Evolutionary conservation across 2,113 vertebrate genomes (phyloP).

Genomic region (Muntiacus reevesi): DNA sequence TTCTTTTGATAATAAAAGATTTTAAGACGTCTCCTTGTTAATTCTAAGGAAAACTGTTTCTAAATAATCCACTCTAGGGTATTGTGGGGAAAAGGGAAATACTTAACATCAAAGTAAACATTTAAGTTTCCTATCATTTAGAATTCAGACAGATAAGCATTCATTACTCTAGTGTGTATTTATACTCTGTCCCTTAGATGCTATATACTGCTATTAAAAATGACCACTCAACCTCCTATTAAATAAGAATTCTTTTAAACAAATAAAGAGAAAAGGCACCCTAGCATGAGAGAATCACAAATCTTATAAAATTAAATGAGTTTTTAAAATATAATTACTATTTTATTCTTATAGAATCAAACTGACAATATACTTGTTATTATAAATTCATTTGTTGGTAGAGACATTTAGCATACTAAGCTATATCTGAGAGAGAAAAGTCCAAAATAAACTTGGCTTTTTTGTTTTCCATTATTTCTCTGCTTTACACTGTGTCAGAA

Average conservation of each 20-base stretch:
- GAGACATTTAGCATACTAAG: background rate
- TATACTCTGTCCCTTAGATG: background rate
- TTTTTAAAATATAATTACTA: background rate
- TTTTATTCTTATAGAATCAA: conserved; percentile 21
- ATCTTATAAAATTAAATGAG: background rate
- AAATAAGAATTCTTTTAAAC: background rate
- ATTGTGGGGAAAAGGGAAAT: background rate
- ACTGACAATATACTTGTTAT: background rate
- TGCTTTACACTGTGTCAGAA: background rate
- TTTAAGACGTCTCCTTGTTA: background rate
- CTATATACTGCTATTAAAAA: background rate
- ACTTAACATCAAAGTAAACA: background rate
- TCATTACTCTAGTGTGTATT: background rate
- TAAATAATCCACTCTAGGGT: background rate
- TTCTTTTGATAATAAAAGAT: background rate
- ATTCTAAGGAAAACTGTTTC: background rate
- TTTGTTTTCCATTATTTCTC: background rate
- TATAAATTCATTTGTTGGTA: background rate
- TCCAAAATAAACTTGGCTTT: background rate
- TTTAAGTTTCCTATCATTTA: background rate
- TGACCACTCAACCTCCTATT: background rate
- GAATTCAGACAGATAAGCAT: background rate
- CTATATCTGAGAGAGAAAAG: background rate
- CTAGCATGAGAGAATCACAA: background rate
- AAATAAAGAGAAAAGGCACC: background rate